Conservation (phyloP, 92 coral and sea anemone species). For the Porites rus region DNA sequence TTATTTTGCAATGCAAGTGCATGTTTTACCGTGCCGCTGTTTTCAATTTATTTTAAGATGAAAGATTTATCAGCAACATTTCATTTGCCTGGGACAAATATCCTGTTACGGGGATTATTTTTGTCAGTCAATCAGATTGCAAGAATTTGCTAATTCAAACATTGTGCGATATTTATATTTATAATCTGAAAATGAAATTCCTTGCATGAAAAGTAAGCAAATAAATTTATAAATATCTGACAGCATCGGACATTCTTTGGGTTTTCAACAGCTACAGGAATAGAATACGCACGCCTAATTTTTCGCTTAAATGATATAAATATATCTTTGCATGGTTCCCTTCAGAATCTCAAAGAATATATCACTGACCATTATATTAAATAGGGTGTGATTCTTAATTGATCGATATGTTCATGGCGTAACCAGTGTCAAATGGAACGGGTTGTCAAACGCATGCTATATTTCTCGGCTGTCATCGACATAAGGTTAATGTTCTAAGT, state of each 20-base stretch:
- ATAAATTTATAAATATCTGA: neutral
- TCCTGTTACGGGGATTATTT: neutral
- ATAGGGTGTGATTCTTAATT: neutral
- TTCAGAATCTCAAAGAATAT: neutral
- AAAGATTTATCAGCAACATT: constrained; percentile 18
- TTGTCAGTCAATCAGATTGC: neutral
- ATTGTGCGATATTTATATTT: neutral
- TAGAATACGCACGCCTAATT: neutral
- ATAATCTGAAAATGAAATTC: constrained; percentile 3
- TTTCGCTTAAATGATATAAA: neutral
- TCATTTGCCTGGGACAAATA: neutral
- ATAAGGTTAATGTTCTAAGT: constrained; percentile 12
- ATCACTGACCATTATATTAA: neutral
- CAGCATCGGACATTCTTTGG: neutral
- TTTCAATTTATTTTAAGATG: neutral
- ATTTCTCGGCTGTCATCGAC: constrained; percentile 21
- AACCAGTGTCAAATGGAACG: neutral
- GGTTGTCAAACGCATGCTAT: neutral
- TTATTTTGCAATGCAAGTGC: neutral
- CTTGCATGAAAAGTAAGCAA: neutral
- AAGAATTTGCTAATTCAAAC: neutral
- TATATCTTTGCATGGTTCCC: neutral
- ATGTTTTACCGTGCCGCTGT: neutral
- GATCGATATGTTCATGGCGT: neutral
- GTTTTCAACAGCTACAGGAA: neutral